Conservation (phyloP, 2,113 vertebrate species). For the Lates calcarifer region DNA sequence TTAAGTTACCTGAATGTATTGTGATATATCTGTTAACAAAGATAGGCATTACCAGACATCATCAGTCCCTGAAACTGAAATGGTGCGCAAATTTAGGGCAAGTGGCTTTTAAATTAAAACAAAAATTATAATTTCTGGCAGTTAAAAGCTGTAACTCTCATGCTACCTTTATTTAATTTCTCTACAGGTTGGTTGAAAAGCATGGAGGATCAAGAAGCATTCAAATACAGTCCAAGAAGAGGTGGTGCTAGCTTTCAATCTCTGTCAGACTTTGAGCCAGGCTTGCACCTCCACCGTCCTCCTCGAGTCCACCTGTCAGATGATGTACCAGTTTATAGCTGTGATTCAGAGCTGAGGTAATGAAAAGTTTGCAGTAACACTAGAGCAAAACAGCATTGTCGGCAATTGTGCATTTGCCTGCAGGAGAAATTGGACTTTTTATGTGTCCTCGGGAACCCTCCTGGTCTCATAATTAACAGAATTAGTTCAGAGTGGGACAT, state of each 20-base stretch:
- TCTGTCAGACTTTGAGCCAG: background rate
- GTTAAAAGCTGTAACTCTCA: background rate
- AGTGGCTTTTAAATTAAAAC: background rate
- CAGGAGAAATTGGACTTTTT: background rate
- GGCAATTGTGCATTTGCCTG: background rate
- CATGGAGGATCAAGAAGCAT: constrained; percentile 33
- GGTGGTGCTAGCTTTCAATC: constrained; percentile 12
- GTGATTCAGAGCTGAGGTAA: constrained; percentile 47
- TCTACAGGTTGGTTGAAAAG: constrained; percentile 23
- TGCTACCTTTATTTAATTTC: background rate
- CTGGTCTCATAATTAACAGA: background rate
- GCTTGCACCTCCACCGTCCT: background rate
- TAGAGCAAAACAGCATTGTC: background rate
- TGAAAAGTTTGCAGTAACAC: background rate
- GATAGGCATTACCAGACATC: no score
- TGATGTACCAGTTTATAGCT: background rate
- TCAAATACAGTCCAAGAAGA: background rate
- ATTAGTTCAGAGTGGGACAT: background rate
- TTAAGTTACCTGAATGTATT: no score
- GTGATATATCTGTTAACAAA: no score
- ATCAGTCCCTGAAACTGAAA: no score
- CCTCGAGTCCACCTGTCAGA: background rate
- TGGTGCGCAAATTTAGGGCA: no score
- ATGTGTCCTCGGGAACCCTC: background rate
- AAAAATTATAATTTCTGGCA: background rate